Conservation (phyloP, 2,113 vertebrate species). For the Centropristis striata region DNA sequence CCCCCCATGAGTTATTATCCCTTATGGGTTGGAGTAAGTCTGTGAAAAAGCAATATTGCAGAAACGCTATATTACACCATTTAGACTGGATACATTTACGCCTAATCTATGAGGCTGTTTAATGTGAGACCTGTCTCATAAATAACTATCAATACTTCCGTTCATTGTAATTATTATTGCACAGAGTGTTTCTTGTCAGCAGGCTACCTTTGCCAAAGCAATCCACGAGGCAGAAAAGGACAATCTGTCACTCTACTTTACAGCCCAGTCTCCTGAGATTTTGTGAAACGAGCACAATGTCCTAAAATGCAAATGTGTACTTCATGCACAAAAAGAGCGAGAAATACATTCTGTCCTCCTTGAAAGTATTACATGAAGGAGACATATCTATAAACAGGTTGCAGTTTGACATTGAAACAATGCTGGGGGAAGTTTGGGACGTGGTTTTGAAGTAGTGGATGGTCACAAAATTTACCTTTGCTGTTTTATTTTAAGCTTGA, state of each 20-base stretch:
- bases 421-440: not conserved
- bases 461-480: not conserved
- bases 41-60: constrained; percentile 72
- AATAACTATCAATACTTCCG: constrained; percentile 75
- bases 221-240: constrained; percentile 49
- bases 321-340: constrained; percentile 36
- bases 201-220: constrained; percentile 65
- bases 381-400: constrained; percentile 34
- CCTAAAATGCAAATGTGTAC: constrained; percentile 70
- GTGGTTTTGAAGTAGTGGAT: constrained; percentile 3
- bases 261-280: constrained; percentile 43
- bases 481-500: constrained; percentile 1
- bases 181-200: constrained; percentile 63
- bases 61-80: constrained; percentile 63
- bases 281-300: constrained; percentile 59
- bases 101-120: constrained; percentile 75
- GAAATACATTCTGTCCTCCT: constrained; percentile 12
- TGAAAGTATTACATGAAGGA: constrained; percentile 44
- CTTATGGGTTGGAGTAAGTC: constrained; percentile 58
- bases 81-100: constrained; percentile 67
- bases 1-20: constrained; percentile 64
- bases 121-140: constrained; percentile 73
- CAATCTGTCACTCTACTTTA: constrained; percentile 65
- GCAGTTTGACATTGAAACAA: constrained; percentile 60
- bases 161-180: constrained; percentile 70